A percentile compares a stretch with the other conserved stretches of the same genome.
Conservation (phyloP, 2,888 invertebrate species). For the Muscina levida region DNA sequence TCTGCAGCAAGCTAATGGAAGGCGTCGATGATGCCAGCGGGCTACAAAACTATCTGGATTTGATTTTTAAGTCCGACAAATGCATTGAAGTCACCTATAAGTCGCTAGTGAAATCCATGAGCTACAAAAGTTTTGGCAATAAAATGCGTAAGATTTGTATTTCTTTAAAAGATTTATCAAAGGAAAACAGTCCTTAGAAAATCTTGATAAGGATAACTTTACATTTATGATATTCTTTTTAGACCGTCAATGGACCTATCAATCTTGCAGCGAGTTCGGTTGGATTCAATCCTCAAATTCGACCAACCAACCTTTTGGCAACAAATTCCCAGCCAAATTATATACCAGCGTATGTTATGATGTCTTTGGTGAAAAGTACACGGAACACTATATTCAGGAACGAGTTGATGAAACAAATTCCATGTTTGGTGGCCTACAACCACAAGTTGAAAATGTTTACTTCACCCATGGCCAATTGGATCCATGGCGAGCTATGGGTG, state of each 20-base stretch:
- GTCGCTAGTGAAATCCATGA: slow-evolving; percentile 65
- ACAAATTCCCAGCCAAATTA: slow-evolving; percentile 73
- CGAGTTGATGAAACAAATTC: slow-evolving; percentile 79
- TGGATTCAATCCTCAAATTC: slow-evolving; percentile 89
- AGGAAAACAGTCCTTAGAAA: no score
- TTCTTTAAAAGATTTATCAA: no score
- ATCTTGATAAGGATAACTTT: background rate
- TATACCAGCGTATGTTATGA: slow-evolving; percentile 74
- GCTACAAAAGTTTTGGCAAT: slow-evolving; percentile 68
- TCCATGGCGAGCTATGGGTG: slow-evolving; percentile 82
- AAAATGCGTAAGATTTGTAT: slow-evolving; percentile 72
- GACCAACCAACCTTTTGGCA: slow-evolving; percentile 81
- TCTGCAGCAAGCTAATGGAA: slow-evolving; percentile 72
- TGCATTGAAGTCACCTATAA: slow-evolving; percentile 74
- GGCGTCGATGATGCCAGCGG: slow-evolving; percentile 72
- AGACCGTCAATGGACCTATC: slow-evolving; percentile 88
- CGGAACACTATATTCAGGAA: slow-evolving; percentile 69
- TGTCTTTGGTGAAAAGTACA: slow-evolving; percentile 72
- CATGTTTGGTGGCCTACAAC: slow-evolving; percentile 80
- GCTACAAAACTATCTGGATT: slow-evolving; percentile 69
- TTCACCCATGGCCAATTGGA: slow-evolving; percentile 82
- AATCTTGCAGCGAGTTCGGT: slow-evolving; percentile 93
- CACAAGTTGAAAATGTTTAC: slow-evolving; percentile 81
- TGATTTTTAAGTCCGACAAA: slow-evolving; percentile 56
- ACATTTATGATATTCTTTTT: no score